phyloP scores from a whole-genome alignment of 64 coral and sea anemone genomes.

The Hydrozoanthus tunicans region DNA sequence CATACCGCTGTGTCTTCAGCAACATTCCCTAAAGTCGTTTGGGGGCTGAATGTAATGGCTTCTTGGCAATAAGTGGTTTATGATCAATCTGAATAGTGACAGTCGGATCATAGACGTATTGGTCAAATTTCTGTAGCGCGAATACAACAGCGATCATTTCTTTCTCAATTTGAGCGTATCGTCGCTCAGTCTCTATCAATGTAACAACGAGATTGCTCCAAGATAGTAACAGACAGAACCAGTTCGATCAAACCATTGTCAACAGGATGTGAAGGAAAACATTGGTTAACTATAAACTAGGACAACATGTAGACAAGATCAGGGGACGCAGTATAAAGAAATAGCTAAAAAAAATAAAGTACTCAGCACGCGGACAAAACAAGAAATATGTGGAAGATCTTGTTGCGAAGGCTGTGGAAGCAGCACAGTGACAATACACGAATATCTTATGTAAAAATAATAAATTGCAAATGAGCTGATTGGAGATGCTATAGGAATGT shows the following conservation, averaged over 20 bases:
- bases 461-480: neutral
- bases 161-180: neutral
- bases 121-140: neutral
- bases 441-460: neutral
- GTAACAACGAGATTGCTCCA: neutral
- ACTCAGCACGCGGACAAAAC: neutral
- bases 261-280: neutral
- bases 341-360: constrained; percentile 15
- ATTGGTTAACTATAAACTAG: neutral
- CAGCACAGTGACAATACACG: constrained; percentile 8
- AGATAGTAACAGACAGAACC: neutral
- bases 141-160: neutral
- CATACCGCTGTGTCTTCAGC: too few species aligned
- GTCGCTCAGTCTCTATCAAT: neutral
- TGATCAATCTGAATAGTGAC: constrained; percentile 16
- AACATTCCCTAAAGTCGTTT: too few species aligned
- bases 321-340: neutral
- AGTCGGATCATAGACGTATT: neutral
- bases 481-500: constrained; percentile 15
- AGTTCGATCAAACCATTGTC: neutral
- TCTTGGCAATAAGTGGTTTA: neutral
- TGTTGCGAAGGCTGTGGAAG: neutral
- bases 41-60: too few species aligned
- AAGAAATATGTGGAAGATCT: constrained; percentile 10
- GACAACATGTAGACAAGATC: constrained; percentile 12